Base-by-base conservation (phyloP, 2,888 invertebrate genomes). In the Amblyjoppa proteus region DNA sequence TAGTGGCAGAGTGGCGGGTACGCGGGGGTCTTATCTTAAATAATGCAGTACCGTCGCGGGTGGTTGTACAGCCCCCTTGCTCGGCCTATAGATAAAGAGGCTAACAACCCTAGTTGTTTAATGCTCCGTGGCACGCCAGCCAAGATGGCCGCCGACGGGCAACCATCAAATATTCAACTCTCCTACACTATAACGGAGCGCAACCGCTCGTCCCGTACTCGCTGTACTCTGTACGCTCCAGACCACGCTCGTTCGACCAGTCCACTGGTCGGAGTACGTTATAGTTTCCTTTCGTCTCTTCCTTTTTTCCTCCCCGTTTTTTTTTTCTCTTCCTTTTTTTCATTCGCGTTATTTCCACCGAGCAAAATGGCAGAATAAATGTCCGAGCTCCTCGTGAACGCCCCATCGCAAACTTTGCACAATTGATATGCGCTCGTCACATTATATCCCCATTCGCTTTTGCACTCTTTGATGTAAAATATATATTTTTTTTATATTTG, bases 21-120 rank as follows among this genome's bases (percentile, higher is more conserved):
- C 20, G 7, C 49, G 34, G 74, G 69, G 80, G 78, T 81, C 88
- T 90, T 90, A 89, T 88, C 88, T 89, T 89, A 90, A 91, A 91
- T 91, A 91, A 91, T 91, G 89, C 89, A 90, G 89, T 86, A 87
- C 78, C 88, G 85, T 89, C 88, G 89, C 86, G 87, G 87, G 84
- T 79, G 87, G 87, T 84, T 85, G 83, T 85, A 87, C 73, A 80
- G 69, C 73, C 61, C 51, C 73, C 73, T 13, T 49, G 53, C 81
- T 87, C 58, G 87, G 88, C 82, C 87, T 89, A 89, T 90, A 90
- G 90, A 90, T 90, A 90, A 91, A 88, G 86, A 90, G 90, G 89
- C 91, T 91, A 90, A 92, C 91, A 91, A 91, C 91, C 91, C 92
- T 91, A 89, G 90, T 91, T 91, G 92, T 90, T 91, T 91, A 92